Evolutionary conservation across 2,113 vertebrate genomes (phyloP).

Genomic region (Prietella phreatophila): DNA sequence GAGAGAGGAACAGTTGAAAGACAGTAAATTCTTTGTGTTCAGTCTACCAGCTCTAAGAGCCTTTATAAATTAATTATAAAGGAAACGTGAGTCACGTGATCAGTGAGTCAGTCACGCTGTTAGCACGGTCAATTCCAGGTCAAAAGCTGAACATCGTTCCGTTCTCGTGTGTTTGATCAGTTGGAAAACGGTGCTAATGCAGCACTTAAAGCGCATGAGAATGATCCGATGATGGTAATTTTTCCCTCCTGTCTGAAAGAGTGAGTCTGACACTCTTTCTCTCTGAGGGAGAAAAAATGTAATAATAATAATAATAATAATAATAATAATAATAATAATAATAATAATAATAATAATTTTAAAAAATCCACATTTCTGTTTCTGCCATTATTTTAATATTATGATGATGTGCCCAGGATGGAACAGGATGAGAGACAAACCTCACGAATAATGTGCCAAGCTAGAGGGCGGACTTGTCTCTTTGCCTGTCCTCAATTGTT

Average conservation of each 20-base stretch:
- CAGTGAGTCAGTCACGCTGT: background rate
- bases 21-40: background rate
- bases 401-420: constrained; percentile 20
- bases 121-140: constrained; percentile 38
- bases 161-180: constrained; percentile 36
- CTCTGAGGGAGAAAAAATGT: background rate
- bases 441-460: constrained; percentile 18
- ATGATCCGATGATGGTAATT: constrained; percentile 22
- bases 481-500: background rate
- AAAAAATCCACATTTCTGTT: background rate
- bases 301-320: background rate
- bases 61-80: constrained; percentile 10
- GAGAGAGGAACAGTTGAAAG: background rate
- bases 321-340: background rate
- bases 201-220: constrained; percentile 18
- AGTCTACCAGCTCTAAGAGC: constrained; percentile 2
- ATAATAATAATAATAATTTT: too few species aligned
- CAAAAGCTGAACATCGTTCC: constrained; percentile 14
- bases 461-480: constrained; percentile 3
- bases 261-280: background rate
- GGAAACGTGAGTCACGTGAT: background rate
- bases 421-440: constrained; percentile 28
- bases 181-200: constrained; percentile 8
- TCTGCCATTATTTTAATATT: constrained; percentile 12
- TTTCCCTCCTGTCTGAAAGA: constrained; percentile 24